Evolutionary conservation across 53 echinoderm and acorn worm genomes (phyloP).

Genomic region (Crossaster papposus): DNA sequence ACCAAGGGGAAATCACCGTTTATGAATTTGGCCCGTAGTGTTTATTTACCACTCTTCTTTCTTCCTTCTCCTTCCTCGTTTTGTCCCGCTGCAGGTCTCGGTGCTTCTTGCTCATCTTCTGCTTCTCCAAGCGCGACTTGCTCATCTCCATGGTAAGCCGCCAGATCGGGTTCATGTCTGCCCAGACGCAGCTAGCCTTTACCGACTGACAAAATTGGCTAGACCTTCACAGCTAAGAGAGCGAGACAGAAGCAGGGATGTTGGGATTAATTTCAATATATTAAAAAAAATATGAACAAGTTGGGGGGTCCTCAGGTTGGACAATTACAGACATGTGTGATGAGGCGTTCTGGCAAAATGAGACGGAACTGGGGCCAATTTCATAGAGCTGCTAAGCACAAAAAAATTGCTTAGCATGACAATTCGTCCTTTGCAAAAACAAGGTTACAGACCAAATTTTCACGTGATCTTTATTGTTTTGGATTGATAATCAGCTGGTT

Average conservation of each 20-base stretch:
- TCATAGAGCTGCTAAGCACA: too few relatives aligned
- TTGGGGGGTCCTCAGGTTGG: too few relatives aligned
- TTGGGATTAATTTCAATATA: background rate
- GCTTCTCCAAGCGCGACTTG: slow-evolving; percentile 53
- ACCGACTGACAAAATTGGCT: background rate
- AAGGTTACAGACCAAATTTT: too few relatives aligned
- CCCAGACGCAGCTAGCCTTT: background rate
- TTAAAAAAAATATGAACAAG: background rate
- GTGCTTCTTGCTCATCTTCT: slow-evolving; percentile 68
- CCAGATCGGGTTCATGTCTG: slow-evolving; percentile 67
- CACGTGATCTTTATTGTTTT: too few relatives aligned
- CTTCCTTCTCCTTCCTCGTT: slow-evolving; percentile 78
- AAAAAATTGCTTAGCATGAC: too few relatives aligned
- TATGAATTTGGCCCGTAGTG: too few relatives aligned
- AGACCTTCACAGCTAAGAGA: background rate
- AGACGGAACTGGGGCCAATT: too few relatives aligned
- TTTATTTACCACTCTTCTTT: slow-evolving; percentile 71
- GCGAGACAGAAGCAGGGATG: background rate
- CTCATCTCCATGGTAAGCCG: slow-evolving; percentile 63
- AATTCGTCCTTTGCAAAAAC: too few relatives aligned
- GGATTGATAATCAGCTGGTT: too few relatives aligned
- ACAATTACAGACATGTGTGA: too few relatives aligned
- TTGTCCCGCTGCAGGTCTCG: slow-evolving; percentile 70
- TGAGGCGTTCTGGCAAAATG: too few relatives aligned
- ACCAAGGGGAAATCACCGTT: too few relatives aligned